These are phyloP conservation scores for Microchrysa polita DNA, from an alignment of 2,888 invertebrate species.

Conservation along the genomic window DNA sequence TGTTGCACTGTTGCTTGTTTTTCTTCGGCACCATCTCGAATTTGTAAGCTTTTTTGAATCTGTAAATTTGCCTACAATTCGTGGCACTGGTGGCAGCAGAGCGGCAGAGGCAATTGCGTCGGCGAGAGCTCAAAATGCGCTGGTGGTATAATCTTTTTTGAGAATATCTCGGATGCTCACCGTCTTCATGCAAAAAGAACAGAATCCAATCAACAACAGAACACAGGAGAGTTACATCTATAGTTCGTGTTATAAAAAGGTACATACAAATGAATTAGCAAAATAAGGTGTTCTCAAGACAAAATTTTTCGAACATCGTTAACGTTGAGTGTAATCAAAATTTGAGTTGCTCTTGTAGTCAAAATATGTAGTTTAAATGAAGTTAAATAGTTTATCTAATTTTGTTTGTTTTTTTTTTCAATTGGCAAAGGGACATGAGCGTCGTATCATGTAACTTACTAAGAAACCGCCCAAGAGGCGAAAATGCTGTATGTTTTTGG, in stretches of 20 bases:
- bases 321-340: no score
- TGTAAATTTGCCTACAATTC: no score
- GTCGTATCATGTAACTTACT: background rate
- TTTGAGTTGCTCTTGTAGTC: no score
- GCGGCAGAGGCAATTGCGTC: conserved; percentile 23
- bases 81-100: background rate
- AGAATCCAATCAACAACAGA: no score
- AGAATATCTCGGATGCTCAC: conserved; percentile 22
- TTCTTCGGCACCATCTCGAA: no score
- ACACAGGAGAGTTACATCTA: background rate
- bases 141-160: conserved; percentile 40
- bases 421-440: background rate
- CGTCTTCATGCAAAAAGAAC: background rate
- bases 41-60: background rate
- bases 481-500: conserved; percentile 29
- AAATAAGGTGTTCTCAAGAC: background rate
- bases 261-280: conserved; percentile 19
- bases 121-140: conserved; percentile 29
- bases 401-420: background rate
- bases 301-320: no score
- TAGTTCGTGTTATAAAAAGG: conserved; percentile 26
- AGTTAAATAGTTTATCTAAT: background rate
- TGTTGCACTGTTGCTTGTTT: background rate
- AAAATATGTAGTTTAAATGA: no score
- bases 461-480: background rate